Percentiles rank a stretch among this genome's conserved stretches.
These are phyloP conservation scores for Chloroceryle inda DNA, from an alignment of 2,797 vertebrate genomes.

Conservation along the genomic window DNA sequence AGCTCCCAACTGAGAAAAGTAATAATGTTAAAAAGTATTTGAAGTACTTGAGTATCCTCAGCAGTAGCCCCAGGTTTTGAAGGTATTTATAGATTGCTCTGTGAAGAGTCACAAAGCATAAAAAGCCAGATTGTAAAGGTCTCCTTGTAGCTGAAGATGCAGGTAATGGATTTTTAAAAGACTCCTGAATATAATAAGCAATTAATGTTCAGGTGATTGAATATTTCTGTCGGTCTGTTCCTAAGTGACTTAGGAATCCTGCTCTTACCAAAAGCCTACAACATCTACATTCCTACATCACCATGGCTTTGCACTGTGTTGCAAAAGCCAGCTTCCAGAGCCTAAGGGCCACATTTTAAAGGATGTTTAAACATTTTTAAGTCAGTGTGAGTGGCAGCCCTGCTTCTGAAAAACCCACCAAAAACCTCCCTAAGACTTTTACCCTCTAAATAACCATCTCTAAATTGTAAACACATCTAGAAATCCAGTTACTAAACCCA, in stretches of 20 bases:
- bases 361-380: background rate
- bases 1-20: background rate
- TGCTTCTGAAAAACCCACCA: background rate
- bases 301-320: background rate
- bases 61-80: background rate
- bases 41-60: background rate
- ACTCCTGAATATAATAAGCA: background rate
- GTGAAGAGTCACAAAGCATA: background rate
- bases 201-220: background rate
- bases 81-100: background rate
- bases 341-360: background rate
- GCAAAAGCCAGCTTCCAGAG: background rate
- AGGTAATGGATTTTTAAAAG: slow-evolving; percentile 21
- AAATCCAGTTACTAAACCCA: background rate
- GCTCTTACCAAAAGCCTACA: background rate
- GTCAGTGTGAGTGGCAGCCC: background rate
- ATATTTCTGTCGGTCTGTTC: background rate
- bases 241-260: background rate
- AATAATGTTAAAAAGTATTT: background rate
- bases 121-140: background rate
- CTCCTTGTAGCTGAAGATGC: background rate
- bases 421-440: background rate
- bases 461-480: background rate
- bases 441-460: background rate
- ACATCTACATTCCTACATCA: background rate